Evolutionary conservation across 2,797 vertebrate genomes (phyloP).

Genomic region (Enteromius trimaculatus): DNA sequence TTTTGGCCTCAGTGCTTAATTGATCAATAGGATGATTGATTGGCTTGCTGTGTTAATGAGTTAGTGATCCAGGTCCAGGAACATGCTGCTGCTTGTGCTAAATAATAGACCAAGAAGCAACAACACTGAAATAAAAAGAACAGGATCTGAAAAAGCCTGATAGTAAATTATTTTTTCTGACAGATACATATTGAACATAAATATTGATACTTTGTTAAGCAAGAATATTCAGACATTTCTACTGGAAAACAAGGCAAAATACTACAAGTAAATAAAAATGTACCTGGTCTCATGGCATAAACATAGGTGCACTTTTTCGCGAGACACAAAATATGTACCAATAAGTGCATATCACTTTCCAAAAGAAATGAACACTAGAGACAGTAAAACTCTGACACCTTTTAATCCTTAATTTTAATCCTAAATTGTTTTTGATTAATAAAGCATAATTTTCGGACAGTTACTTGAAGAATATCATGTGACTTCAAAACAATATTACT

Average conservation of each 20-base stretch:
- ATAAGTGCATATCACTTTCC: too few species aligned
- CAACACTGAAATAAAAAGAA: neutral
- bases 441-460: too few species aligned
- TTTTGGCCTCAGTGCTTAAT: conserved; percentile 53
- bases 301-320: too few species aligned
- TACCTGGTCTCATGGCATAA: too few species aligned
- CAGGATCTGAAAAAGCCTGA: neutral
- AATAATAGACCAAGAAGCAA: neutral
- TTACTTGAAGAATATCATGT: too few species aligned
- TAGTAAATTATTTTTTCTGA: neutral
- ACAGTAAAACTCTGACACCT: too few species aligned
- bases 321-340: too few species aligned
- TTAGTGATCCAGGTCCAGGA: conserved; percentile 52
- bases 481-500: too few species aligned
- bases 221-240: neutral
- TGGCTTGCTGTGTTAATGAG: conserved; percentile 58
- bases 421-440: too few species aligned
- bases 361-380: too few species aligned
- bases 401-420: too few species aligned
- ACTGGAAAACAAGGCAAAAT: neutral
- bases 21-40: conserved; percentile 58
- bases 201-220: neutral
- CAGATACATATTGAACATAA: too few species aligned
- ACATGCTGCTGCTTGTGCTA: neutral
- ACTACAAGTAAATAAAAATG: neutral